Evolutionary conservation across 92 coral and sea anemone genomes (phyloP).

Genomic region (Hydrozoanthus gracilis): DNA sequence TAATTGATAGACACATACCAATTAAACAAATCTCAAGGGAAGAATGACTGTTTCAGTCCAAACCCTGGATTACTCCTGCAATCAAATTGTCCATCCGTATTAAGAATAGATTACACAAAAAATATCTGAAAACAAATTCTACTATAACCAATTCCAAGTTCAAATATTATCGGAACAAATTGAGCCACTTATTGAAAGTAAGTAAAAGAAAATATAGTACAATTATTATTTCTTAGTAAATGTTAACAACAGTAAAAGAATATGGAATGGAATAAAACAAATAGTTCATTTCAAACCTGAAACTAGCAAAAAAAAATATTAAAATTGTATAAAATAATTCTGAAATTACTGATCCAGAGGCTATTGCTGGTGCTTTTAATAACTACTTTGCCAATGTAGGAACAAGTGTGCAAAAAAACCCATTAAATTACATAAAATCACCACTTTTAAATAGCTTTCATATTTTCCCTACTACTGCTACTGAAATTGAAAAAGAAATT

Average conservation of each 20-base stretch:
- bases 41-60: slow-evolving; percentile 47
- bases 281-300: slow-evolving; percentile 53
- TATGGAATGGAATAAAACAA: slow-evolving; percentile 65
- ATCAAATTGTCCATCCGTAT: slow-evolving; percentile 47
- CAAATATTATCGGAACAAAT: slow-evolving; percentile 58
- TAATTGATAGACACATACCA: too few relatives aligned
- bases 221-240: slow-evolving; percentile 36
- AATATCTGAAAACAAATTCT: slow-evolving; percentile 54
- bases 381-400: neutral
- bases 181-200: slow-evolving; percentile 49
- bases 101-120: slow-evolving; percentile 44
- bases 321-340: slow-evolving; percentile 29
- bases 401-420: neutral
- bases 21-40: slow-evolving; percentile 46
- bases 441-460: neutral
- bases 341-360: slow-evolving; percentile 40
- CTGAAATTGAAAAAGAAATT: too few relatives aligned
- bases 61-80: slow-evolving; percentile 55
- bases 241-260: slow-evolving; percentile 50
- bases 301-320: slow-evolving; percentile 12
- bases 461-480: neutral
- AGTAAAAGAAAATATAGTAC: slow-evolving; percentile 60
- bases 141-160: slow-evolving; percentile 57
- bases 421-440: neutral
- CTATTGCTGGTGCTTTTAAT: slow-evolving; percentile 30